Base-by-base conservation (phyloP, 2,113 vertebrate genomes). In the Tragelaphus scriptus region DNA sequence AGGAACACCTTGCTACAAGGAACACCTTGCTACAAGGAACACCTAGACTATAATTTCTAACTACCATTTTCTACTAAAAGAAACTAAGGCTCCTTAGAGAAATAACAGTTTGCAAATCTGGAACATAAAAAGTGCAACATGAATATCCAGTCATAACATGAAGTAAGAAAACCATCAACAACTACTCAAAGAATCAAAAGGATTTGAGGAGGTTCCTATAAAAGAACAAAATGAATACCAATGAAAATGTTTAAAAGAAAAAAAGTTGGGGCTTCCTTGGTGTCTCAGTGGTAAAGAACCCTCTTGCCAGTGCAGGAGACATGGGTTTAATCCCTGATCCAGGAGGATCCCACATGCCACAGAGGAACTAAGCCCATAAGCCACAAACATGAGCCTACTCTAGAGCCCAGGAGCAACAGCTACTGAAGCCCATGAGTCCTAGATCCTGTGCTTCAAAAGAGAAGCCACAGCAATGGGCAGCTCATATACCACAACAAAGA, bases 141-240 rank as follows among this genome's bases (percentile, higher is more conserved):
- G 32, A 91, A 17, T 68, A 92, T 63, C 40, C 7, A 25, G 4
- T 85, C 58, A 91, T 49, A 94, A 87, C 25, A 94, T 58, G 88
- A 88, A 96, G 44, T 61, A 85, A 84, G 25, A 93, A 95, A 68
- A 85, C 2, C 55, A 88, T 59, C 51, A 95, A 80, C 23, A 36
- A 92, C 59, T 61, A 53, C 68, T 75, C 51, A 89, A 47, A n/a
- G 47, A 92, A 93, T 95, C 65, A 86, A 93, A 96, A 85, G n/a
- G 53, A 85, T 40, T 16, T 47, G 58, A 87, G 19, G 40, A 71
- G 56, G n/a, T 36, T 91, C 32, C 56, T 86, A 56, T 36, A 88
- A 84, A 91, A 58, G 16, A 25, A 75, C 26, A 85, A 88, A 85
- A 9, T 92, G 58, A 92, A 25, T 5, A n/a, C 1, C 13, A 9